Conservation (phyloP, 2,797 vertebrate genomes). For the Sebastes elongatus region DNA sequence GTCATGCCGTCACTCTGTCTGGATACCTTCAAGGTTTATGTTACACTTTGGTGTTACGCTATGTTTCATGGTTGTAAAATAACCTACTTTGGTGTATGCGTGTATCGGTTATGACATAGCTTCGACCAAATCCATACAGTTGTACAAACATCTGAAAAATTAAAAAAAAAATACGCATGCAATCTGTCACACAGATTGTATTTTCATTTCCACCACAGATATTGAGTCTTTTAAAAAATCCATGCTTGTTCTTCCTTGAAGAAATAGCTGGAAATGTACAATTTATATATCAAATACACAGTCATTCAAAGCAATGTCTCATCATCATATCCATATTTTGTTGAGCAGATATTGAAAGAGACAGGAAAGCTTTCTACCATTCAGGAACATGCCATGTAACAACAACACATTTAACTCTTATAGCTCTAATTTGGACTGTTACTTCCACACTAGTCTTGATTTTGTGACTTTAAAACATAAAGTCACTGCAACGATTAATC, state of each 20-base stretch:
- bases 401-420: background rate
- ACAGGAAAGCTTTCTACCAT: background rate
- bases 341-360: background rate
- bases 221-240: background rate
- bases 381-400: background rate
- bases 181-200: background rate
- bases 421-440: no score
- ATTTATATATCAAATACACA: background rate
- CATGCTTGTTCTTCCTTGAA: background rate
- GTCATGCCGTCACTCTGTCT: conserved; percentile 2
- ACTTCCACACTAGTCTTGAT: background rate
- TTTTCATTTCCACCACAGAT: background rate
- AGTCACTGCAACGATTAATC: background rate
- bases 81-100: background rate
- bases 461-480: background rate
- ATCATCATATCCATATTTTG: background rate
- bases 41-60: conserved; percentile 8
- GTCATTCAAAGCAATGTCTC: background rate
- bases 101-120: background rate
- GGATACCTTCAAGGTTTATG: conserved; percentile 8
- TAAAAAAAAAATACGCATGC: background rate
- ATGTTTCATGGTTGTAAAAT: conserved; percentile 1
- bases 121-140: background rate
- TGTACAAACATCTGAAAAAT: background rate
- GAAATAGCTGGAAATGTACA: background rate